Percentiles rank a stretch among this genome's conserved stretches.
phyloP scores from a whole-genome alignment of 2,797 vertebrate genomes.

The Oryzias sinensis region DNA sequence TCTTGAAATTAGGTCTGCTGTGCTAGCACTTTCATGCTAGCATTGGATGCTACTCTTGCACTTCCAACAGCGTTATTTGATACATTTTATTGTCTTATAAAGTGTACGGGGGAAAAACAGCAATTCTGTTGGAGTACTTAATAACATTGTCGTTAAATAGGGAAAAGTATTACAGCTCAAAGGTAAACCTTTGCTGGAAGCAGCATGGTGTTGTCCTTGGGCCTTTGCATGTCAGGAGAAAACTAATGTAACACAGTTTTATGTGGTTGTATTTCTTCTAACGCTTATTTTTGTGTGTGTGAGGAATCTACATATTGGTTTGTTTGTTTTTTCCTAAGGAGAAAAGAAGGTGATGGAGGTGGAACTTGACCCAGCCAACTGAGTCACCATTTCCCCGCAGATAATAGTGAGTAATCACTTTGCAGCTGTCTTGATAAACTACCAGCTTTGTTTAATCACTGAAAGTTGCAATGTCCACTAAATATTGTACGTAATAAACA shows the following conservation, averaged over 20 bases:
- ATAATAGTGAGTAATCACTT: constrained; percentile 76
- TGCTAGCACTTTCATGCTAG: constrained; percentile 29
- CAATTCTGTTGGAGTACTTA: accelerated
- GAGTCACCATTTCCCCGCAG: constrained; percentile 73
- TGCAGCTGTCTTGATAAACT: constrained; percentile 57
- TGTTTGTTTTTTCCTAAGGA: constrained; percentile 46
- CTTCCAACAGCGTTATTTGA: not conserved
- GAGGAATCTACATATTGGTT: not conserved
- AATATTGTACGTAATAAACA: not conserved
- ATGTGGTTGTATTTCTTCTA: accelerated
- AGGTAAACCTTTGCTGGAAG: constrained; percentile 32
- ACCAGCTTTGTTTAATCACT: constrained; percentile 30
- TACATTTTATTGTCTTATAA: not conserved
- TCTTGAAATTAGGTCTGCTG: constrained; percentile 35
- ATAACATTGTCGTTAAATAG: not conserved
- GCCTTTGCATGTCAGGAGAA: constrained; percentile 61
- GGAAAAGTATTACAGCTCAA: constrained; percentile 3
- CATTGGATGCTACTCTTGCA: constrained; percentile 19
- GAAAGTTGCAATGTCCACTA: constrained; percentile 5
- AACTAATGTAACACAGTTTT: constrained; percentile 20
- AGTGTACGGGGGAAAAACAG: accelerated
- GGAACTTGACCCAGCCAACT: constrained; percentile 71
- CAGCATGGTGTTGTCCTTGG: constrained; percentile 54
- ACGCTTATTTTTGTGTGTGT: accelerated
- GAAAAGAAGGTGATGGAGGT: constrained; percentile 63